Percentiles rank a stretch among this genome's conserved stretches.
These are phyloP conservation scores for Sesamia nonagrioides DNA, from an alignment of 1,140 invertebrate genomes.

Conservation along the genomic window DNA sequence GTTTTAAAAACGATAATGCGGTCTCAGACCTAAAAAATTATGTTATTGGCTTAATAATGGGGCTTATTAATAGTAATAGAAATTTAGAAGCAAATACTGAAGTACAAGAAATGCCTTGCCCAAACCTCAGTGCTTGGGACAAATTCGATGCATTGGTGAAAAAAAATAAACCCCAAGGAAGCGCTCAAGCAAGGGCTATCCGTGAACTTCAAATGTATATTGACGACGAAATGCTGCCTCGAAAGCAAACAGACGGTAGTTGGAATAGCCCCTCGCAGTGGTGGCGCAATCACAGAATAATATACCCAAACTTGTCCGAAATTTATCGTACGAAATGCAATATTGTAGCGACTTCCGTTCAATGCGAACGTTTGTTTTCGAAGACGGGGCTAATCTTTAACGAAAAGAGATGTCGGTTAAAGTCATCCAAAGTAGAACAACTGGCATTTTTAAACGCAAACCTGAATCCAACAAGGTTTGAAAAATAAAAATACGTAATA, in stretches of 20 bases:
- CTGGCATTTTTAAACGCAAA: not conserved
- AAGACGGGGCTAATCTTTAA: not conserved
- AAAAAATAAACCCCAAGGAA: no score
- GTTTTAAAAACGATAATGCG: no score
- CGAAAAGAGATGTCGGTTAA: not conserved
- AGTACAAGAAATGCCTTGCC: not conserved
- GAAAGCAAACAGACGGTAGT: no score
- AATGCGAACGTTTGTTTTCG: not conserved
- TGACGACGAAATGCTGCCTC: no score
- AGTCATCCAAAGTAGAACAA: not conserved
- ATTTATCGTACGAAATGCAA: not conserved
- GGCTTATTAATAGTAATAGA: no score
- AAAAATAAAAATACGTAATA: no score
- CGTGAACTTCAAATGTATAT: no score
- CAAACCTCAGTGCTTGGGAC: not conserved
- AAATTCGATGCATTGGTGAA: not conserved
- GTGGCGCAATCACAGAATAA: not conserved
- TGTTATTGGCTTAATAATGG: no score
- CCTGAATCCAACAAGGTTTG: not conserved
- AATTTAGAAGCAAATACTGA: no score
- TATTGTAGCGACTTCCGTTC: not conserved
- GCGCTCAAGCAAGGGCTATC: no score
- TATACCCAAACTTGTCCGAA: not conserved
- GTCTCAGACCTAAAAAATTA: no score
- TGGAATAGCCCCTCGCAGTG: no score